Base-by-base conservation (phyloP, 64 coral and sea anemone species). In the Stylophora pistillata region DNA sequence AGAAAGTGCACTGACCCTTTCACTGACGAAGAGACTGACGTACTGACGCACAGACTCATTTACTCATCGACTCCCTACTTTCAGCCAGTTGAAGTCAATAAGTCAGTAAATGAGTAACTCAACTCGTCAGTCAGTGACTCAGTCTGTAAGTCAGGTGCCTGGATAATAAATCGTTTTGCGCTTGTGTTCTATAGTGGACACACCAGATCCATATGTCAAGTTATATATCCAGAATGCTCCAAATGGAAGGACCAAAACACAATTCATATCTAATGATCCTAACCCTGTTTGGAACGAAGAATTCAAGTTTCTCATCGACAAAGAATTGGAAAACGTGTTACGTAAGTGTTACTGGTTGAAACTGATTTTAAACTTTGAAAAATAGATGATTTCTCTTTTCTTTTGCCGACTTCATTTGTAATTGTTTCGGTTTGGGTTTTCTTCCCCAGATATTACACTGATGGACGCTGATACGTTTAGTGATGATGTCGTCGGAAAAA, bases 181-280 rank as follows among this genome's bases (percentile, higher is more conserved):
- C 3, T 2, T 41, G 18, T 75, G 0, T 86, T 71, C 3, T 47
- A n/a, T n/a, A 91, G 89, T 86, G 10, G 89, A 91, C 75, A 86
- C 81, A 0, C 89, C 89, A 3, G 89, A 91, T 78, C 89, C 89
- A 26, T 91, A 91, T 28, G 89, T 91, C 10, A 75, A 80, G 61
- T 18, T 91, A 25, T 33, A n/a, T 23, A 86, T 91, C 34, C 34
- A 58, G 23, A 86, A 72, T 1, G 82, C 89, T 17, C 89, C 89
- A 4, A 91, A 55, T 54, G 89, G 81, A 9, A 86, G 68, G 57
- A 78, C 10, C 16, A 47, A 74, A 68, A 91, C 89, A 13, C 86
- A 76, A 77, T 57, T 77, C 30, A 10, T 31, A 11, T 30, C 34
- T 26, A 86, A 86, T 47, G 63, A 53, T 23, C 47, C 41, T 23